phyloP scores from a whole-genome alignment of 2,797 vertebrate species.

The Rhinatrema bivittatum region DNA sequence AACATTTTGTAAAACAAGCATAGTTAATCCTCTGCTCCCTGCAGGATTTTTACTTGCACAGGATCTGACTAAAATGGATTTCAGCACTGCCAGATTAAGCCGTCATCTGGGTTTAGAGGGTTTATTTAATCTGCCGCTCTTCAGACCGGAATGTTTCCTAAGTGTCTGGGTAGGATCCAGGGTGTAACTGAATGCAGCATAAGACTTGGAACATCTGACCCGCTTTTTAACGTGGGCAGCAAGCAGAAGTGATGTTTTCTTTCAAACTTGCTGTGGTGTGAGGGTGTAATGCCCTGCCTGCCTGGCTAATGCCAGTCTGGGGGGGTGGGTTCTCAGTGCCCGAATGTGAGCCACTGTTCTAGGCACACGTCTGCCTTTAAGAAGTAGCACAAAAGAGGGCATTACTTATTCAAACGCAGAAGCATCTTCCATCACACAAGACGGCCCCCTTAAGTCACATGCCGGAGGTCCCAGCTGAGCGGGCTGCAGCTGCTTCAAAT shows the following conservation, averaged over 20 bases:
- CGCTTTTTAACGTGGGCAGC: slow-evolving; percentile 30
- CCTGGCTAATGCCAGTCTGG: slow-evolving; percentile 31
- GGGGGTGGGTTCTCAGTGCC: slow-evolving; percentile 20
- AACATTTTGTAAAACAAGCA: too few species aligned
- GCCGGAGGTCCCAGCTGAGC: slow-evolving; percentile 61
- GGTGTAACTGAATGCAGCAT: slow-evolving; percentile 57
- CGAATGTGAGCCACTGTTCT: slow-evolving; percentile 66
- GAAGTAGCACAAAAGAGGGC: slow-evolving; percentile 67
- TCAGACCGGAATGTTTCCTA: slow-evolving; percentile 48
- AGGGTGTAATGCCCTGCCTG: slow-evolving; percentile 41
- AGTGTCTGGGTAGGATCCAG: slow-evolving; percentile 36
- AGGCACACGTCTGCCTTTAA: slow-evolving; percentile 77
- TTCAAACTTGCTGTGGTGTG: slow-evolving; percentile 49
- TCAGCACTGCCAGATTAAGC: slow-evolving; percentile 65
- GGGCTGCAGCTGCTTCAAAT: slow-evolving; percentile 68
- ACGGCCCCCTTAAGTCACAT: slow-evolving; percentile 74
- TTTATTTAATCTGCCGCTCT: slow-evolving; percentile 71
- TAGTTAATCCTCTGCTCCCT: slow-evolving; percentile 20
- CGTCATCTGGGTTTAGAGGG: slow-evolving; percentile 58
- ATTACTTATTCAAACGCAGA: slow-evolving; percentile 70
- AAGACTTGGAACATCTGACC: slow-evolving; percentile 18
- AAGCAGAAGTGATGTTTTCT: slow-evolving; percentile 52
- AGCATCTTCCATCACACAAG: slow-evolving; percentile 65
- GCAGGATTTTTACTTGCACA: slow-evolving; percentile 28
- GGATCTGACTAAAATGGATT: slow-evolving; percentile 46